Base-by-base conservation (phyloP, 2,888 invertebrate genomes). In the Tinea trinotella region DNA sequence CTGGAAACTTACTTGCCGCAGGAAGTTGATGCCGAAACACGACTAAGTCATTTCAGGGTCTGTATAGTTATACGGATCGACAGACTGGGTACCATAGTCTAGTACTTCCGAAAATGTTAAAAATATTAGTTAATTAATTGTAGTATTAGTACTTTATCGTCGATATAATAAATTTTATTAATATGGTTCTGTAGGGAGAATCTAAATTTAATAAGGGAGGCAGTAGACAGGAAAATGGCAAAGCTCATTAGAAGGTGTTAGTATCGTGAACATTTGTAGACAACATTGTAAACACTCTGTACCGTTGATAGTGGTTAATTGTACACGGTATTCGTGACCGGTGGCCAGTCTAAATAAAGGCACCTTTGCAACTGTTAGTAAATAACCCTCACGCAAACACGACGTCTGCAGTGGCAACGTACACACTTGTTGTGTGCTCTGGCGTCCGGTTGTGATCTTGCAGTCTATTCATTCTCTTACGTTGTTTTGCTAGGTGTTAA, bases 301-400 rank as follows among this genome's bases (percentile, higher is more conserved):
- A n/a, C 24, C 24, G 24, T 50, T 50, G 50, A 50, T 50, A 24
- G 70, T 66, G 71, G 76, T 73, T 81, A 83, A 81, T 82, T 80
- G 79, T 74, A 74, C 75, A 71, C 67, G 68, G 76, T 73, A 73
- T 68, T 74, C 70, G 75, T 71, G 72, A 72, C 66, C 66, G 74
- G 20, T 50, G 24, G 75, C 75, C 76, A 76, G 73, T 68, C 64
- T 70, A 81, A 80, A 82, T 71, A 80, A 68, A 65, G 64, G 65
- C 65, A 73, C 69, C 74, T 73, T 71, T 70, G 73, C 76, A 76
- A 74, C 75, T 82, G 78, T 82, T 77, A 78, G 76, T 74, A 62
- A 71, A 77, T 73, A 70, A 71, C 76, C 81, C 81, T 71, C 78
- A 79, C 78, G 78, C 79, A 82, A 83, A 83, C 78, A 80, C 69